These are phyloP conservation scores for Palaemon carinicauda DNA, from an alignment of 1,140 invertebrate species.

Conservation along the genomic window DNA sequence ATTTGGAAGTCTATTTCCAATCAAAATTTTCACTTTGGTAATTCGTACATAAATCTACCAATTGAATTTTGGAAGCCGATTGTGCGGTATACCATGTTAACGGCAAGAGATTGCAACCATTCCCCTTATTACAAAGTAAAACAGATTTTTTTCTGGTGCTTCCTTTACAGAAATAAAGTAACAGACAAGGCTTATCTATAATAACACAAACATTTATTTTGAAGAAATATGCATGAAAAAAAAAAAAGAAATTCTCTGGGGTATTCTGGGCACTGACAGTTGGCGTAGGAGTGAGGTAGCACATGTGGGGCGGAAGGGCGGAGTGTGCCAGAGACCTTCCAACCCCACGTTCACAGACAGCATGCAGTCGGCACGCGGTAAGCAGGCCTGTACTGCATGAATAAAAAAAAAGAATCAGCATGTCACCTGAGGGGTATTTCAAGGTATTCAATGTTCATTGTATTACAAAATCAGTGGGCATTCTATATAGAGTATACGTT, in stretches of 20 bases:
- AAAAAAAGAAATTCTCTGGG: no score
- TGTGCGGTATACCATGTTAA: slow-evolving; percentile 12
- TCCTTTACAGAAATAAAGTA: not conserved
- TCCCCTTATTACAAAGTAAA: slow-evolving; percentile 36
- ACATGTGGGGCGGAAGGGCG: slow-evolving; percentile 36
- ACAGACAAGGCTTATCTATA: slow-evolving; percentile 5
- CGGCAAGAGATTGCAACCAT: slow-evolving; percentile 41
- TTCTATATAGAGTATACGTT: slow-evolving; percentile 37
- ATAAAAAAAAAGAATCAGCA: no score
- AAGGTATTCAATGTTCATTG: slow-evolving; percentile 50
- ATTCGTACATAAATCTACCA: no score
- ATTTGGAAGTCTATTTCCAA: no score
- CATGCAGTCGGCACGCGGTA: slow-evolving; percentile 13
- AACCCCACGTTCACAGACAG: slow-evolving; percentile 39
- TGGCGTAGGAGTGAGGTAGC: slow-evolving; percentile 53
- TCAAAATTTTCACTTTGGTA: no score
- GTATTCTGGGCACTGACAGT: not conserved
- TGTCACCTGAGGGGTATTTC: slow-evolving; percentile 53
- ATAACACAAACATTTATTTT: slow-evolving; percentile 15
- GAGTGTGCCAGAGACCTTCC: not conserved
- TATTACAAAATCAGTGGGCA: slow-evolving; percentile 56
- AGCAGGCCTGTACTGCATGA: slow-evolving; percentile 22
- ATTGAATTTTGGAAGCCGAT: not conserved
- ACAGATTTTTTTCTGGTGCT: not conserved
- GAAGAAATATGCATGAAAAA: not conserved